These are phyloP conservation scores for Coccyzus lansbergi DNA, from an alignment of 2,797 vertebrate genomes.

Conservation along the genomic window DNA sequence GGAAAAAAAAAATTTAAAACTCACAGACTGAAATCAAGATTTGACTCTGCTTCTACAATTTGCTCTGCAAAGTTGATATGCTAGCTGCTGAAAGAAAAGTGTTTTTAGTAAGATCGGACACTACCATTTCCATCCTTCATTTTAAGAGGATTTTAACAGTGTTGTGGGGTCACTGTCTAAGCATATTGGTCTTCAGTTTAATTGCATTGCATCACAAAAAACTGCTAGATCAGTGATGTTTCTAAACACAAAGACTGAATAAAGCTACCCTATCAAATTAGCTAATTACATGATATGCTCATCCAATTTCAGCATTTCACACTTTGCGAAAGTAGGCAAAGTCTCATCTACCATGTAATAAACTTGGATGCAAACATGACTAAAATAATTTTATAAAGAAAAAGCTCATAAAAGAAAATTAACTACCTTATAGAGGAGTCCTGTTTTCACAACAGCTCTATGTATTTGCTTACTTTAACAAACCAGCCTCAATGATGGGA, in stretches of 20 bases:
- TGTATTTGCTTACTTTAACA: background rate
- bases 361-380: background rate
- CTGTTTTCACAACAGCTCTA: background rate
- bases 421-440: background rate
- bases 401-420: background rate
- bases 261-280: slow-evolving; percentile 47
- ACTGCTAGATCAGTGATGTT: background rate
- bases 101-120: background rate
- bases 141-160: slow-evolving; percentile 6
- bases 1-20: background rate
- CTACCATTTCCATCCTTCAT: background rate
- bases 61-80: background rate
- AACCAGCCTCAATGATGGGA: background rate
- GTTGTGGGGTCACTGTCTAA: background rate
- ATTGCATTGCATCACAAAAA: background rate
- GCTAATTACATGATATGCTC: background rate
- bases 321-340: slow-evolving; percentile 24
- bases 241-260: background rate
- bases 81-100: background rate
- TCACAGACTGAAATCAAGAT: background rate
- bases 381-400: slow-evolving; percentile 43
- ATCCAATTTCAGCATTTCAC: slow-evolving; percentile 64
- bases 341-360: slow-evolving; percentile 31
- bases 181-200: background rate
- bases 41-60: background rate